Conservation (phyloP, 2,888 invertebrate genomes). For the Brachyptera risi region DNA sequence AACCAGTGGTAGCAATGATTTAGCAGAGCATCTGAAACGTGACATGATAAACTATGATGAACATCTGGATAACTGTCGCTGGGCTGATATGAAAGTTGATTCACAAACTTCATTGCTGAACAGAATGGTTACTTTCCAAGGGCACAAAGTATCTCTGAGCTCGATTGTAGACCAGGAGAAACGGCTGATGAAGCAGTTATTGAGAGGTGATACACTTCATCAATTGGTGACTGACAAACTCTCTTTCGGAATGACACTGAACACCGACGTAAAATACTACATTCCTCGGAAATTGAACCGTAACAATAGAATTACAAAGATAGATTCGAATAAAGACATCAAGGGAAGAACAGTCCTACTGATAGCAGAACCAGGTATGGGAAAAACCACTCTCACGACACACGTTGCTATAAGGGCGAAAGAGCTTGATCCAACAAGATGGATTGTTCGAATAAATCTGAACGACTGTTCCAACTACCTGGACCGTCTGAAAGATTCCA, state of each 20-base stretch:
- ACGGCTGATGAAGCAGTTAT: background rate
- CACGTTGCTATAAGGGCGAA: slow-evolving; percentile 8
- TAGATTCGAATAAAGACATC: background rate
- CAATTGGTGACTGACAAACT: background rate
- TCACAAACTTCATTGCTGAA: slow-evolving; percentile 2
- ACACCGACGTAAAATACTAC: slow-evolving; percentile 16
- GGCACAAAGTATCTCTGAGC: background rate
- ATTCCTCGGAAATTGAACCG: slow-evolving; percentile 11
- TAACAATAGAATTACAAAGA: background rate
- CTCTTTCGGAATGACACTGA: background rate
- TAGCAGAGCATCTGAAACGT: background rate
- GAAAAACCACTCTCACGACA: slow-evolving; percentile 18
- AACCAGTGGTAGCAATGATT: no score
- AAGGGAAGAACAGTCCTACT: background rate
- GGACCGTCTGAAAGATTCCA: no score
- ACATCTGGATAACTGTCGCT: background rate
- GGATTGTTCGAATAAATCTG: slow-evolving; percentile 18
- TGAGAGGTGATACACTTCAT: background rate
- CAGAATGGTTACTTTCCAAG: slow-evolving; percentile 13
- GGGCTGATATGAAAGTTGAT: background rate
- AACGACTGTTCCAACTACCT: slow-evolving; percentile 18
- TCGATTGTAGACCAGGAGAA: background rate
- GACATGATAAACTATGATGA: background rate
- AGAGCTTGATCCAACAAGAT: slow-evolving; percentile 4
- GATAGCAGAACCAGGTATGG: slow-evolving; percentile 22